Evolutionary conservation across 2,888 invertebrate species (phyloP), one percentile per base, ranked within the genome.

Genomic region (Epinotia brunnichana): DNA sequence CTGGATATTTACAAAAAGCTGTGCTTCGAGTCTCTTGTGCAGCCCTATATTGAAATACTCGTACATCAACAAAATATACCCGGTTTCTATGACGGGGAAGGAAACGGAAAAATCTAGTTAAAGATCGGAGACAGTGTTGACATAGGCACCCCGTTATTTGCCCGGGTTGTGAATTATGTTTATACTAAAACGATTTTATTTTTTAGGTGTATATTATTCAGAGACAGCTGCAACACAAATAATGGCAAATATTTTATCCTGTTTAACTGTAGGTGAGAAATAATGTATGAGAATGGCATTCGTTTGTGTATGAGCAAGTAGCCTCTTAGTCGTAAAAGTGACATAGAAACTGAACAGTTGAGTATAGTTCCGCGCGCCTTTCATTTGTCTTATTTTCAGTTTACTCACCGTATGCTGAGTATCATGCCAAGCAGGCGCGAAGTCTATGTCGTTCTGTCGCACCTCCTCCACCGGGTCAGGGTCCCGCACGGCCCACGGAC

Each of bases 401-500:
- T 64, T 68, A 79, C 89, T 86, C 85, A 96, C 96, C 94, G 95
- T 94, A 78, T 95, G 95, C 76, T 95, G 95, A 76, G 94, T 94
- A 77, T 94, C 94, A 77, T 94, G 94, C 95, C 95, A 95, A 75
- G 94, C 94, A 60, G 94, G 90, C 17, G 93, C 90, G 11, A 94
- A 87, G 73, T 94, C 90, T 70, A 95, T 91, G 24, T 94, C 92
- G 81, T 96, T 96, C 77, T 94, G 94, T 59, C 92, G 90, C 68
- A 94, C 91, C 80, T 95, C 95, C 75, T 94, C 92, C 7, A 88
- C 87, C 0, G 86, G 82, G 1, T 87, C 87, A 0, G 84, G 83
- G 5, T 82, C 84, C 39, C 81, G 78, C 10, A 78, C 78, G 41
- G 78, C 83, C 87, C 88, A 88, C 4, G 82, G 74, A 3, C 75